Conservation (phyloP, 2,113 vertebrate species). For the Lipophrys pholis region DNA sequence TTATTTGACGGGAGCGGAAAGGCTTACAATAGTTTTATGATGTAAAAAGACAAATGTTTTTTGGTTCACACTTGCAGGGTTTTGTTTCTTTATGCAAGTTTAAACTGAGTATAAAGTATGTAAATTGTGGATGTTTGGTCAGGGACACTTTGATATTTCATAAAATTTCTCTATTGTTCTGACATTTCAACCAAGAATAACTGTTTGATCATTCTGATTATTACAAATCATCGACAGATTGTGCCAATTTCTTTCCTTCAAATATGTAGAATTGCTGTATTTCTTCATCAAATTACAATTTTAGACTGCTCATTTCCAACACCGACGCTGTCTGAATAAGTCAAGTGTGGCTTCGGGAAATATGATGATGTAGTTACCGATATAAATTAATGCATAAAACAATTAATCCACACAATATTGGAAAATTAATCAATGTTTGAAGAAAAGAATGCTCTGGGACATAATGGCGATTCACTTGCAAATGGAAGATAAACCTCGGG, state of each 20-base stretch:
- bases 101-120: neutral
- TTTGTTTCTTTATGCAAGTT: neutral
- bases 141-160: no score
- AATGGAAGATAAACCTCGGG: neutral
- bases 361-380: neutral
- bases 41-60: neutral
- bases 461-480: slow-evolving; percentile 11
- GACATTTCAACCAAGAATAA: no score
- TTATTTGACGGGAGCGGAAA: neutral
- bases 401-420: neutral
- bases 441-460: neutral
- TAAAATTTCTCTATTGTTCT: no score
- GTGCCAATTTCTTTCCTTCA: neutral
- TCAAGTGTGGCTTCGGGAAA: neutral
- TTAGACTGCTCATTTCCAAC: no score
- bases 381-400: neutral
- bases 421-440: neutral
- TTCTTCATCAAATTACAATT: no score
- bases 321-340: no score
- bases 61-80: neutral
- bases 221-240: no score
- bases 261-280: neutral
- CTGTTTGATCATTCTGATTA: no score
- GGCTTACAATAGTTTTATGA: neutral
- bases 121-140: no score